phyloP scores from a whole-genome alignment of 2,797 vertebrate species.

The Hybognathus amarus region DNA sequence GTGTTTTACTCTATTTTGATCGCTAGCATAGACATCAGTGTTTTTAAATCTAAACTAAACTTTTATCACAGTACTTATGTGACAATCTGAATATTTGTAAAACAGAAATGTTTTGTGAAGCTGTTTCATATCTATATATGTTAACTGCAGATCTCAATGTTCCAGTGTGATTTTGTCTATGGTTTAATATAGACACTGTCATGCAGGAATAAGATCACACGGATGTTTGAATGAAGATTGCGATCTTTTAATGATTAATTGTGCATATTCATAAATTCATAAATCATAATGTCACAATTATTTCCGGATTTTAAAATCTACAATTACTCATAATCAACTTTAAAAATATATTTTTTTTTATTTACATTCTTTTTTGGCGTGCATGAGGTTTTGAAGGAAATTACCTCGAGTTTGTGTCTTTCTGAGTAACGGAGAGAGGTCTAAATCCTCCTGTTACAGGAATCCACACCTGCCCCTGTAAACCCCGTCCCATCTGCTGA shows the following conservation, averaged over 20 bases:
- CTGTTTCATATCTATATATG: not conserved
- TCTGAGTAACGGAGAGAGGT: not conserved
- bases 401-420: not conserved
- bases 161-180: no score
- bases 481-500: conserved; percentile 44
- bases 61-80: no score
- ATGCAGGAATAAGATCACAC: not conserved
- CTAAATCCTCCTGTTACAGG: conserved; percentile 27
- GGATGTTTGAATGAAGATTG: no score
- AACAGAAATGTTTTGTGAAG: not conserved
- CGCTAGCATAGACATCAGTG: no score
- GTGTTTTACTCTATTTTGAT: no score
- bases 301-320: not conserved
- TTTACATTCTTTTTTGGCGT: not conserved
- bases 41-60: no score
- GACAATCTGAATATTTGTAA: not conserved
- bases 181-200: not conserved
- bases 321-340: not conserved
- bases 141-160: no score
- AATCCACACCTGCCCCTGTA: conserved; percentile 63
- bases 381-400: not conserved
- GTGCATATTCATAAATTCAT: not conserved
- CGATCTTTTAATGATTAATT: not conserved
- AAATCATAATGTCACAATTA: no score
- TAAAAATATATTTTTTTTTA: no score